A percentile compares a stretch with the other conserved stretches of the same genome.
Evolutionary conservation across 2,888 invertebrate genomes (phyloP).

Genomic region (Pseudococcus longispinus): DNA sequence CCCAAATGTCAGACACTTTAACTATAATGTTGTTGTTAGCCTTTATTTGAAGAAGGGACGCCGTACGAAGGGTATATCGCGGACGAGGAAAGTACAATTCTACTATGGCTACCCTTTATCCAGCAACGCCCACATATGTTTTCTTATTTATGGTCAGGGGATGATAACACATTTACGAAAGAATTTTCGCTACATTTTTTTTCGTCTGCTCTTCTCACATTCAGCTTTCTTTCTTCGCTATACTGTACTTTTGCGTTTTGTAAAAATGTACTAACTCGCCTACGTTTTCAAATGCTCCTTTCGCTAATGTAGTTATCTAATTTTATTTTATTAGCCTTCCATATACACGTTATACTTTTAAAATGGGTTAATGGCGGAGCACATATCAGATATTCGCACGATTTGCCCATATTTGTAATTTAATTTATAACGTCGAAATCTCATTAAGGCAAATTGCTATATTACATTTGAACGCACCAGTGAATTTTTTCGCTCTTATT

Average conservation of each 20-base stretch:
- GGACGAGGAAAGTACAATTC: conserved; percentile 53
- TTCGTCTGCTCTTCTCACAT: no score
- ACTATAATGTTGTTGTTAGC: conserved; percentile 57
- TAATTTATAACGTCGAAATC: conserved; percentile 7
- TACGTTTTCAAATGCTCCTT: conserved; percentile 29
- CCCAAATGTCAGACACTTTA: conserved; percentile 57
- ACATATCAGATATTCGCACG: conserved; percentile 13
- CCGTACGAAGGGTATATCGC: conserved; percentile 43
- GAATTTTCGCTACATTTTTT: conserved; percentile 21
- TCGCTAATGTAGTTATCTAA: conserved; percentile 45
- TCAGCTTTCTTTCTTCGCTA: background rate
- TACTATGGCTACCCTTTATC: conserved; percentile 55
- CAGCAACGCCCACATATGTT: conserved; percentile 55
- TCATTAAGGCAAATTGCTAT: conserved; percentile 8
- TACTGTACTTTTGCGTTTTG: background rate
- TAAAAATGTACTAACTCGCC: conserved; percentile 36
- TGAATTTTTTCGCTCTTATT: background rate
- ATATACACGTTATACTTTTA: background rate
- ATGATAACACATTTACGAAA: conserved; percentile 52
- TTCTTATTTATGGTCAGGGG: conserved; percentile 55
- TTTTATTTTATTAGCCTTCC: conserved; percentile 35
- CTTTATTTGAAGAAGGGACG: conserved; percentile 9
- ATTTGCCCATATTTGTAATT: conserved; percentile 12
- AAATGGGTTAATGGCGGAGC: conserved; percentile 18
- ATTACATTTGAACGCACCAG: conserved; percentile 1